phyloP scores from a whole-genome alignment of 2,888 invertebrate genomes.

The Orchestes rusci region DNA sequence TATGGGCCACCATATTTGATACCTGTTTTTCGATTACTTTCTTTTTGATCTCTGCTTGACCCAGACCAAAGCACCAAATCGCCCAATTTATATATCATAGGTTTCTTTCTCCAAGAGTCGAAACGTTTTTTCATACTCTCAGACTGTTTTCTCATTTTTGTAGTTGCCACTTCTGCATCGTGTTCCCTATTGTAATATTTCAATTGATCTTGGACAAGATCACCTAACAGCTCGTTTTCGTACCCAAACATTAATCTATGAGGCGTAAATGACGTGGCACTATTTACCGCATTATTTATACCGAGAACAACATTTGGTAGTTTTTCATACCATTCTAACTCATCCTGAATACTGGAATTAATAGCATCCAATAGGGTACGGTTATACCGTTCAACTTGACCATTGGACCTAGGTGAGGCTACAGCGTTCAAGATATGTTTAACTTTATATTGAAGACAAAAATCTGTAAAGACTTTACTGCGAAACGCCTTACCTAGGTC shows the following conservation, averaged over 20 bases:
- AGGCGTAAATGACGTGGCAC: constrained; percentile 4
- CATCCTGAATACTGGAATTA: constrained; percentile 14
- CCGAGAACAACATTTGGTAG: constrained; percentile 11
- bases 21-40: too few relatives aligned
- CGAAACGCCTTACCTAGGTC: constrained; percentile 11
- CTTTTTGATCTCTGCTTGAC: too few relatives aligned
- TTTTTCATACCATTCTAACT: constrained; percentile 16
- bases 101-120: too few relatives aligned
- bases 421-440: too few relatives aligned
- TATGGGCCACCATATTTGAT: too few relatives aligned
- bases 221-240: neutral
- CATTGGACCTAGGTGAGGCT: constrained; percentile 16
- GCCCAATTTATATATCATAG: too few relatives aligned
- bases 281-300: constrained; percentile 7
- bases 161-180: too few relatives aligned
- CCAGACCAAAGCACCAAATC: too few relatives aligned
- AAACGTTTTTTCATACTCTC: too few relatives aligned
- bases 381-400: constrained; percentile 22
- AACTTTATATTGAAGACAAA: constrained; percentile 11
- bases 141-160: too few relatives aligned
- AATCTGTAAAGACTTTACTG: constrained; percentile 14
- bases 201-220: too few relatives aligned
- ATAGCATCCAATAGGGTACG: constrained; percentile 9
- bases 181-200: too few relatives aligned
- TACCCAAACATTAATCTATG: constrained; percentile 7